Evolutionary conservation across 2,797 vertebrate genomes (phyloP), one percentile per base, ranked within the genome.

Genomic region (Selene dorsalis): DNA sequence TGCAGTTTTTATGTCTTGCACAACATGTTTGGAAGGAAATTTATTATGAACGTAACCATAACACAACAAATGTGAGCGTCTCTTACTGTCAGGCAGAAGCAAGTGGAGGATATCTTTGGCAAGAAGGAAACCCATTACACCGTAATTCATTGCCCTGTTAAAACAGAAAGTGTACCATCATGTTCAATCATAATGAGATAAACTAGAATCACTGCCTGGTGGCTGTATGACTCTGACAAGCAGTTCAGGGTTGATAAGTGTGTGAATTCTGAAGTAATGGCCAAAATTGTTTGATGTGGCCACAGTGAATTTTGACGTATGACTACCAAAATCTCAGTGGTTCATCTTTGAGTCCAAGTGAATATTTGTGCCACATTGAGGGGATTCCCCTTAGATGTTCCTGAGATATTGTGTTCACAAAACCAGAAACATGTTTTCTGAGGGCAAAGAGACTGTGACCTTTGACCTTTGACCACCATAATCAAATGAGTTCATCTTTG

Each of bases 111-210:
- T 87, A 73, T 95, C 94, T 93, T 94, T 95, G 74, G 94, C 94
- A 2, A 96, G 80, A 14, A 94, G 79, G 75, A 92, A 94, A 79
- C 95, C 94, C 20, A 92, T 66, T 60, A 85, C 84, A 47, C 92
- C 95, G 68, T 94, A 96, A 82, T 94, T 95, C 79, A 95, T 71
- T 24, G 95, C 94, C 83, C 94, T 96, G 88, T 84, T 72, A 78
- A 74, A 58, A 38, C n/a, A 14, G 50, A 53, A 53, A 2, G 4
- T 26, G 35, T 48, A 8, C 6, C 30, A 2, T 30, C 26, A 17
- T 68, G 24, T 50, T 70, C 35, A 56, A 52, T n/a, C 5, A 4
- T 0, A 38, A 11, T 10, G 11, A n/a, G 5, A 26, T 20, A 5
- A 41, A 61, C 18, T 47, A 3, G 18, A 47, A 47, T 18, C 7